Base-by-base conservation (phyloP, 1,140 invertebrate species). In the Drosophila fuyamai region DNA sequence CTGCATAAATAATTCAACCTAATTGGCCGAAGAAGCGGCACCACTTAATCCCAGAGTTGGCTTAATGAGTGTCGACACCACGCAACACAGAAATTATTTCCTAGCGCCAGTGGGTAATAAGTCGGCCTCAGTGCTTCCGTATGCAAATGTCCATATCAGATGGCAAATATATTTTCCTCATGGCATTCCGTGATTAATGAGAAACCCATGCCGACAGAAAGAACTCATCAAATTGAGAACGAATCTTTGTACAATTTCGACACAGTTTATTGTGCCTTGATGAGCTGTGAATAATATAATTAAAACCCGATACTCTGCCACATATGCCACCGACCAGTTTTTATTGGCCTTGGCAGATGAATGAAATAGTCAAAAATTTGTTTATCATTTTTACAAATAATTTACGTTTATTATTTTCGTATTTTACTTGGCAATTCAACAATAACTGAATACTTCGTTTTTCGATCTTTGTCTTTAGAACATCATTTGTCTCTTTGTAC, bases 401-500 rank as follows among this genome's bases (percentile, higher is more conserved):
- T 88, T 88, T 88, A 88, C 79, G 29, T 89, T 88, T 79, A 86
- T 86, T 88, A 88, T 88, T 76, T 75, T 82, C 73, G 71, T 72
- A 67, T 53, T 80, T 86, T 86, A 77, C 63, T 60, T 50, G 56
- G 61, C 71, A 75, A 76, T 76, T 88, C 82, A 86, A 86, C 83
- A 86, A 83, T 86, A 88, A 83, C 83, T 86, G 67, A 79, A 78
- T 79, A 79, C 59, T 79, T 79, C 29, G 59, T 66, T 72, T 65
- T 72, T 56, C 62, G 75, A 70, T 61, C 73, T 77, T 55, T 63
- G 56, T 74, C 72, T 73, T 62, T 65, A 76, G 73, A 88, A 78
- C 84, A 80, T 89, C 84, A 89, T 88, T 89, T 88, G 84, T 88
- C 84, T 88, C 84, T 88, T 88, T 88, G 84, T 88, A 88, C 84